Conservation (phyloP, 2,888 invertebrate species). For the Diarsia brunnea region DNA sequence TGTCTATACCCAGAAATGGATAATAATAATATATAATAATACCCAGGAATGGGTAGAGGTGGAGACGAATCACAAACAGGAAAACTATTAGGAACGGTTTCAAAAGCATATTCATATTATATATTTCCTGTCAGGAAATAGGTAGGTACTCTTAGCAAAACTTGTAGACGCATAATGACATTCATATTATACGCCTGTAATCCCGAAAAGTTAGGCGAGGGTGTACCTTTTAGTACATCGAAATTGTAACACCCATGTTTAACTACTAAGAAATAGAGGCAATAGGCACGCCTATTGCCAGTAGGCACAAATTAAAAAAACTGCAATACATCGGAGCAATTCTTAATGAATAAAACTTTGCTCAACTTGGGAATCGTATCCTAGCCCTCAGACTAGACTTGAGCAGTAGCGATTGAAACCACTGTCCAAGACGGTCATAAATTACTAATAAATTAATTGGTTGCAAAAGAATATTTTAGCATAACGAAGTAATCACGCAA, state of each 20-base stretch:
- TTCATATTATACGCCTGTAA: too few relatives aligned
- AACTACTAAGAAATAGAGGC: not conserved
- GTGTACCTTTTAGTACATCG: too few relatives aligned
- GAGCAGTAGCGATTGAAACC: not conserved
- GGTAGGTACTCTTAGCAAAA: not conserved
- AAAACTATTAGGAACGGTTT: not conserved
- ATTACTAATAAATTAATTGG: not conserved
- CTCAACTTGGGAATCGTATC: not conserved
- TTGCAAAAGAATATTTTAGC: too few relatives aligned
- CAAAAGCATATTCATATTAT: not conserved
- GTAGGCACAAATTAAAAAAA: not conserved
- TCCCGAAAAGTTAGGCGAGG: too few relatives aligned
- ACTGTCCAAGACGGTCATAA: not conserved
- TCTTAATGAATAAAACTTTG: not conserved
- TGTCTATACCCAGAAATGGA: not conserved
- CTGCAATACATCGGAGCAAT: not conserved
- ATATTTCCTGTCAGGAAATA: not conserved
- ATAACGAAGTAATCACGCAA: not conserved
- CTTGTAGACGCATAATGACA: too few relatives aligned
- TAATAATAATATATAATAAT: too few relatives aligned
- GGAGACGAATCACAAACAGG: not conserved
- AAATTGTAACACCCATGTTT: too few relatives aligned
- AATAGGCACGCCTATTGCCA: not conserved
- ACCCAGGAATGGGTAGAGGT: too few relatives aligned
- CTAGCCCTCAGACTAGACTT: not conserved